A percentile compares a stretch with the other conserved stretches of the same genome.
phyloP scores from a whole-genome alignment of 2,797 vertebrate species.

The Sebastes paucispinis region DNA sequence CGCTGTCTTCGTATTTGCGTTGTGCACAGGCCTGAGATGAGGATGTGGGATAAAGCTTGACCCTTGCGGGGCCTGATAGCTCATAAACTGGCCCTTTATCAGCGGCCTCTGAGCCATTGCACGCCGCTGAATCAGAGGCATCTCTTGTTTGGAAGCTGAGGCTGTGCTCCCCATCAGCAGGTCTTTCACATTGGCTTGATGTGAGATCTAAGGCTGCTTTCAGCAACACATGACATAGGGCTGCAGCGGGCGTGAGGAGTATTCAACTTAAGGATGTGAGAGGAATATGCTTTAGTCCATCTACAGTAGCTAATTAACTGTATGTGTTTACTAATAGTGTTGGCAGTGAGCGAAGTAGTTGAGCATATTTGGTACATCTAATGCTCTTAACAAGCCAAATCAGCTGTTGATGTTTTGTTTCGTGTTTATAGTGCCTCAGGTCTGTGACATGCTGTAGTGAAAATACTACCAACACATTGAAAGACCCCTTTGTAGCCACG shows the following conservation, averaged over 20 bases:
- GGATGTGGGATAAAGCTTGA: conserved; percentile 58
- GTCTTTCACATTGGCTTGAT: conserved; percentile 39
- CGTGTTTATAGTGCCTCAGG: neutral
- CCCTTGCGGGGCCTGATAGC: conserved; percentile 51
- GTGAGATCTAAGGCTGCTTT: conserved; percentile 34
- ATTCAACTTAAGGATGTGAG: neutral
- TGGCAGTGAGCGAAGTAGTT: neutral
- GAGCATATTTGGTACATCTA: conserved; percentile 13
- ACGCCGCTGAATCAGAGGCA: conserved; percentile 54
- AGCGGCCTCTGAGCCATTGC: conserved; percentile 17
- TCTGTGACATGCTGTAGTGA: neutral
- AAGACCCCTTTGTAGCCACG: neutral
- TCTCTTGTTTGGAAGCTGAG: conserved; percentile 52
- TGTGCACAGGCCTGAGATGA: conserved; percentile 37
- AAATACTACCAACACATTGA: neutral
- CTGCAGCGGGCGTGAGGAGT: conserved; percentile 5
- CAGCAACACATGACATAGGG: neutral
- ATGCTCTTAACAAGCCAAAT: neutral
- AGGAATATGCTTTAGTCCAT: conserved; percentile 13
- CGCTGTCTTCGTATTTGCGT: conserved; percentile 30
- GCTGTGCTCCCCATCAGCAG: conserved; percentile 43
- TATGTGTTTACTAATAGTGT: neutral
- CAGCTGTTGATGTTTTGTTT: neutral
- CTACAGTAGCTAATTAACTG: conserved; percentile 21
- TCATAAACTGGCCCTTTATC: conserved; percentile 60